phyloP scores from a whole-genome alignment of 1,140 invertebrate species.

The Sarcophaga bullata region DNA sequence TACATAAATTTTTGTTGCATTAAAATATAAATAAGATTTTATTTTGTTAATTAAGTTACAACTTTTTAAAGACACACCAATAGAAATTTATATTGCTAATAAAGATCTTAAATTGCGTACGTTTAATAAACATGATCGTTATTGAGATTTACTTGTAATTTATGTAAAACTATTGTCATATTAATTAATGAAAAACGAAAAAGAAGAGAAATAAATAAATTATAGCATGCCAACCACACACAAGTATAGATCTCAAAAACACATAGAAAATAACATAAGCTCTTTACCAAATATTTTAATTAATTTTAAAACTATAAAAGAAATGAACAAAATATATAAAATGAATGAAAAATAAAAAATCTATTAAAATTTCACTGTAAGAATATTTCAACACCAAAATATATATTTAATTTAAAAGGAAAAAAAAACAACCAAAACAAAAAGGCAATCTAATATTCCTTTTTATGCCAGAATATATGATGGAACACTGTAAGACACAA shows the following conservation, averaged over 20 bases:
- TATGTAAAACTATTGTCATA: slow-evolving; percentile 18
- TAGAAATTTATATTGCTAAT: neutral
- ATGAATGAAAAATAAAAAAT: neutral
- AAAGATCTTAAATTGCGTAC: neutral
- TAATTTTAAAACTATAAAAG: neutral
- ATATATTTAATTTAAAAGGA: neutral
- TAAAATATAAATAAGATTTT: neutral
- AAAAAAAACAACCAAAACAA: neutral
- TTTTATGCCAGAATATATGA: neutral
- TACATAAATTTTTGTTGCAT: neutral
- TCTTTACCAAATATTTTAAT: slow-evolving; percentile 26
- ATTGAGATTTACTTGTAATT: slow-evolving; percentile 16
- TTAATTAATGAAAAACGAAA: neutral
- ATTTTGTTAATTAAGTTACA: too few species aligned
- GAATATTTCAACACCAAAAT: slow-evolving; percentile 15
- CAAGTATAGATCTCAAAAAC: slow-evolving; percentile 8
- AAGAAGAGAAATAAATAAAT: neutral
- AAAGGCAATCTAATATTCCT: slow-evolving; percentile 16
- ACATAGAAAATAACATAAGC: slow-evolving; percentile 1
- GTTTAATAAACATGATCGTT: neutral
- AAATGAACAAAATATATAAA: neutral
- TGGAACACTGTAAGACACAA: slow-evolving; percentile 58
- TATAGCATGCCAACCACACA: neutral
- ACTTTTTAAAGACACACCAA: neutral
- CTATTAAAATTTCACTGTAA: slow-evolving; percentile 2